These are phyloP conservation scores for Loris lydekkerianus DNA, from an alignment of 2,797 vertebrate genomes.

Conservation along the genomic window DNA sequence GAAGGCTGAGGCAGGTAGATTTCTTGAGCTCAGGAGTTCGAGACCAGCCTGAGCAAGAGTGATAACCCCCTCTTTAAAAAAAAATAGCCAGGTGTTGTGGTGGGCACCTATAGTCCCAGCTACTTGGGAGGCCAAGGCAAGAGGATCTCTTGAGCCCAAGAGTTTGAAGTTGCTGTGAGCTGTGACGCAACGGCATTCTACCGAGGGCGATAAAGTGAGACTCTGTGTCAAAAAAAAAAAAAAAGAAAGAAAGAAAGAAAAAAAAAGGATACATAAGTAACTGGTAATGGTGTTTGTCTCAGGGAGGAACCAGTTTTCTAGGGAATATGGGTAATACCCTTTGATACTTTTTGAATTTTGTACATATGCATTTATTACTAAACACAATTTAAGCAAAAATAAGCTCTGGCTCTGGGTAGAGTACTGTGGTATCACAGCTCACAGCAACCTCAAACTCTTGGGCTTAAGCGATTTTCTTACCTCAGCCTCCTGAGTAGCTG, in stretches of 20 bases:
- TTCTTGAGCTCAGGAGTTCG: too few relatives aligned
- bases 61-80: too few relatives aligned
- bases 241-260: too few relatives aligned
- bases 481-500: too few relatives aligned
- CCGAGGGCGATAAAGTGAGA: neutral
- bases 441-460: too few relatives aligned
- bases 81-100: too few relatives aligned
- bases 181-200: neutral
- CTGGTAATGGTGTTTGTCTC: neutral
- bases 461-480: too few relatives aligned
- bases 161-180: neutral
- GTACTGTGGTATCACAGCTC: too few relatives aligned
- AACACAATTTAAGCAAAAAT: neutral
- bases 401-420: too few relatives aligned
- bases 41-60: too few relatives aligned
- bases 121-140: neutral
- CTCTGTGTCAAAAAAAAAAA: neutral
- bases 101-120: too few relatives aligned
- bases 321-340: neutral
- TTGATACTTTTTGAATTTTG: neutral
- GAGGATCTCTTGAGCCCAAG: neutral
- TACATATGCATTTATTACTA: neutral
- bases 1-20: too few relatives aligned
- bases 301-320: neutral
- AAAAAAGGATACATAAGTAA: neutral